A percentile compares a stretch with the other conserved stretches of the same genome.
These are phyloP conservation scores for Ormia ochracea DNA, from an alignment of 2,888 invertebrate genomes.

Conservation along the genomic window DNA sequence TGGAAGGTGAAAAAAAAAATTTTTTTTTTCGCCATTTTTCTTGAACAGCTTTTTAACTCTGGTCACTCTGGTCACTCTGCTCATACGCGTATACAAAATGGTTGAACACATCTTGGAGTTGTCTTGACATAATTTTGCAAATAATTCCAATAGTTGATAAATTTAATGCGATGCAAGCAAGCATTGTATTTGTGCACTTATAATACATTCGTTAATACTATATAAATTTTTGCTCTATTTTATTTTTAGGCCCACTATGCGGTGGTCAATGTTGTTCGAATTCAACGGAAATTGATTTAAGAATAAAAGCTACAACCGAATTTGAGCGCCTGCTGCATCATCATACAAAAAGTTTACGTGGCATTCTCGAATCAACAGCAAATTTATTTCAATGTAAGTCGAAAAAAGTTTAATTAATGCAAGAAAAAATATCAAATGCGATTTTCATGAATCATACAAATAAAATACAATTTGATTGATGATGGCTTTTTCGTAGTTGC, in stretches of 20 bases:
- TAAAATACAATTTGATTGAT: slow-evolving; percentile 12
- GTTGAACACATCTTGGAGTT: slow-evolving; percentile 11
- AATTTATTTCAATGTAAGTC: slow-evolving; percentile 85
- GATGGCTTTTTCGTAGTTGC: not conserved
- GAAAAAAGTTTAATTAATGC: not conserved
- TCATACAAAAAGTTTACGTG: slow-evolving; percentile 85
- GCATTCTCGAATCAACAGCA: slow-evolving; percentile 85
- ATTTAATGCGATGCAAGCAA: not conserved
- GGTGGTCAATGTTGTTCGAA: slow-evolving; percentile 76
- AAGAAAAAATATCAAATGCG: not conserved
- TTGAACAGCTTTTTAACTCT: too few species aligned
- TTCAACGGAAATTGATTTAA: slow-evolving; percentile 74
- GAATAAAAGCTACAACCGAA: slow-evolving; percentile 75
- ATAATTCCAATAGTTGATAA: slow-evolving; percentile 4
- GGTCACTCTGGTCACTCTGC: too few species aligned
- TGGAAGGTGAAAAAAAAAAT: too few species aligned
- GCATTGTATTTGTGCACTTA: not conserved
- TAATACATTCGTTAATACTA: not conserved
- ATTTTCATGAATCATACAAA: not conserved
- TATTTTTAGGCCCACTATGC: slow-evolving; percentile 75
- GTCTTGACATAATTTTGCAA: slow-evolving; percentile 46
- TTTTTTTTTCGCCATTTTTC: too few species aligned
- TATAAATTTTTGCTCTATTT: not conserved
- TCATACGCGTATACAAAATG: not conserved
- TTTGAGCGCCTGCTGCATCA: slow-evolving; percentile 84